Conservation (phyloP, 2,113 vertebrate genomes). For the Cryptotis parvus region DNA sequence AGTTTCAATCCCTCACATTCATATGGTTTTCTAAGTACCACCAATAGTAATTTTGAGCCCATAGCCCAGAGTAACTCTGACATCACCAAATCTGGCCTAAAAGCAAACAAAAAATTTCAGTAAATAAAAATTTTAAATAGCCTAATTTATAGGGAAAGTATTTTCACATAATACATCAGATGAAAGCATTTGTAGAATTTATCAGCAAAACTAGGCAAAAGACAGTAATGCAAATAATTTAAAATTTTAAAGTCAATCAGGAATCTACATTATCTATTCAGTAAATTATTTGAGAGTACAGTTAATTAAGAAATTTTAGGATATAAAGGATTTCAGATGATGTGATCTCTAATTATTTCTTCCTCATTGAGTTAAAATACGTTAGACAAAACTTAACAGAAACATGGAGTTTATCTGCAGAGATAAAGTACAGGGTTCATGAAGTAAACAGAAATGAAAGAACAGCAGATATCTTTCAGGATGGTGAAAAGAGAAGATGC, state of each 20-base stretch:
- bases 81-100: no score
- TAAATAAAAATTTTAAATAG: no score
- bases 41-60: no score
- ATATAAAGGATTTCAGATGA: background rate
- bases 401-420: background rate
- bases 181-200: background rate
- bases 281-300: background rate
- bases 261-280: background rate
- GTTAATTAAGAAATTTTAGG: background rate
- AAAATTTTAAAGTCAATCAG: background rate
- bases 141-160: no score
- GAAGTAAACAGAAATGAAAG: background rate
- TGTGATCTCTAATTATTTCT: background rate
- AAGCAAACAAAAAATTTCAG: no score
- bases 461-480: background rate
- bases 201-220: background rate
- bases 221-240: background rate
- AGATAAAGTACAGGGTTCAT: background rate
- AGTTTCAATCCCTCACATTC: no score
- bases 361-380: background rate
- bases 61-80: no score
- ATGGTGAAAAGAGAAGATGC: background rate
- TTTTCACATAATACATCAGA: background rate
- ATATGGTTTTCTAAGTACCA: no score
- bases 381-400: background rate